Base-by-base conservation (phyloP, 2,113 vertebrate genomes). In the Callaeas wilsoni region DNA sequence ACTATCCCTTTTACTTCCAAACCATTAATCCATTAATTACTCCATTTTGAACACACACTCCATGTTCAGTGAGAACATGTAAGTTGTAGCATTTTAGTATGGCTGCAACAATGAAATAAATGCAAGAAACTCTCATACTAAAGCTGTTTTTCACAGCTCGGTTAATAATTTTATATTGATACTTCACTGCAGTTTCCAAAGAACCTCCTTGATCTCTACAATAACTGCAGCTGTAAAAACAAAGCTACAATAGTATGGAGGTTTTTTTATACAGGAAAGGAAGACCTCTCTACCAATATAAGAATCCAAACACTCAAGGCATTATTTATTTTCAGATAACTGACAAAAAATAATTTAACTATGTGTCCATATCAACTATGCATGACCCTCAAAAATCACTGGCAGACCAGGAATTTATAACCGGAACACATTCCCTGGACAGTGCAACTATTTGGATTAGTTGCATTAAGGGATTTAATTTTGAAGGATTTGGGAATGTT, bases 401-500 rank as follows among this genome's bases (percentile, higher is more conserved):
- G 33, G 18, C 39, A 83, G 85, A 59, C 42, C 30, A 84, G 35
- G 21, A 73, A 87, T 88, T 87, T 50, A 80, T 59, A 93, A 83
- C 25, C 12, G 59, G 59, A 84, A 86, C 23, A 41, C 39, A 57
- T 26, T 91, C 12, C 49, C 26, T 50, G 22, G 78, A 80, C 35
- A 60, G 33, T 47, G 37, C 74, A 94, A 81, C 29, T 93, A 49
- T 84, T 87, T 47, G 52, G 65, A 95, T 90, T 91, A 96, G 94
- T 67, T 92, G 63, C 41, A 80, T 60, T 87, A 87, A 63, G 44
- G 87, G 63, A 77, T 52, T 60, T 91, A 68, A 94, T 96, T 97
- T 94, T 63, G 63, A 87, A 84, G 86, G 85, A 92, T 92, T 87
- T 81, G 37, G 56, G 16, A 91, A 69, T 84, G 65, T 62, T 97